Base-by-base conservation (phyloP, 2,888 invertebrate species). In the Drosophila nr. perissopoda region DNA sequence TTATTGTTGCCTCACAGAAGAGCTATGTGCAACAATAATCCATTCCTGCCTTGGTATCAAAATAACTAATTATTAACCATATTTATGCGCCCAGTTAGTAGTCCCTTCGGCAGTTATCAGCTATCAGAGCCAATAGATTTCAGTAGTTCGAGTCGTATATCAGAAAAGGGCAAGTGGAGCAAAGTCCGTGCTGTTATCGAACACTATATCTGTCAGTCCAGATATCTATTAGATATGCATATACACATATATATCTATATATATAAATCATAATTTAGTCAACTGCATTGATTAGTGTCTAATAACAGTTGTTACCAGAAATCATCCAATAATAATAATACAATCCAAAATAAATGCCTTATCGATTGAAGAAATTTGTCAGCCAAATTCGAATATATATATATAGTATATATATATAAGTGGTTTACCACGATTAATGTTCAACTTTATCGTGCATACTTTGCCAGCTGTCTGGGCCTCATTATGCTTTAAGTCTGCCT, bases 211-310 rank as follows among this genome's bases (percentile, higher is more conserved):
- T 42, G 27, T 3, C 36, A 57, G 46, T 46, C 13, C 34, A 54
- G 18, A 38, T 65, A 75, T 70, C 66, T 40, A 40, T 51, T 48
- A 8, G 25, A 16, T 25, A 46, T 25, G 40, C 51, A 34, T 40
- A 1, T 25, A 33, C 13, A 49, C n/a, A 48, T 42, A 1, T 21
- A 29, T 8, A n/a, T n/a, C n/a, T n/a, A 49, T 5, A 27, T 48
- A 52, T 54, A 56, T 70, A 74, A 74, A 78, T 81, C 82, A 74
- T 48, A 63, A 61, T 54, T 60, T 36, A 78, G 81, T 70, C 58
- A 59, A 70, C 58, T 51, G 53, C 74, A 56, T 66, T 79, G 79
- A 81, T 79, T 76, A 69, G 56, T 33, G 25, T 0, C 42, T 18
- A 56, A 74, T 71, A 66, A 48, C 74, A 61, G 40, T 42, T 65